Evolutionary conservation across 2,113 vertebrate genomes (phyloP), one percentile per base, ranked within the genome.

Genomic region (Numida meleagris): DNA sequence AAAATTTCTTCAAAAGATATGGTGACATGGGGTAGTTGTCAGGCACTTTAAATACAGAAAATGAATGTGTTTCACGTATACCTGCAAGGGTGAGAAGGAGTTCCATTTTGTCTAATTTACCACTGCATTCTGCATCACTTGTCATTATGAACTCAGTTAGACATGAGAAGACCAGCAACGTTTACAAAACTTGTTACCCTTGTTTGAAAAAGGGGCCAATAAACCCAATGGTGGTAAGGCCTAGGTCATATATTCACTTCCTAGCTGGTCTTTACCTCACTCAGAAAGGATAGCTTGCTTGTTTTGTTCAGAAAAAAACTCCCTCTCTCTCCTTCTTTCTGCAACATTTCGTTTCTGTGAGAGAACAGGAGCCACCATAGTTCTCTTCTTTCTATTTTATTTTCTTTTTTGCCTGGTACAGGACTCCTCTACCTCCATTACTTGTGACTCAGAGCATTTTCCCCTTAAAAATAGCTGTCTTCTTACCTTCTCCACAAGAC

Each of bases 1-100:
- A 86, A 90, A 89, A 86, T 20, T 13, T 58, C 75, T 90, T 86
- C n/a, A 36, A 77, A 91, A 74, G 17, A n/a, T 70, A 58, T 20
- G 12, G 21, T 81, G 55, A 25, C n/a, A 51, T 14, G 53, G 31
- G 14, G 6, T 62, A 46, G 20, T 12, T 61, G 29, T 66, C 33
- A 81, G 53, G 9, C 31, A 40, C 31, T 62, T 87, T 84, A 70
- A 87, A 46, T 4, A 70, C 21, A 68, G 40, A 84, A 78, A 82
- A 51, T 5, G 1, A 43, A 8, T 23, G 21, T 27, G 6, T 75
- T 78, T 85, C 57, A 67, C 14, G 17, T 73, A n/a, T 23, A 73
- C 14, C 11, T 76, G 20, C 15, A 66, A 78, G 31, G 5, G 5
- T 77, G 40, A 25, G 33, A 81, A 73, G 14, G 9, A 3, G 2